Percentiles rank a stretch among this genome's conserved stretches.
Evolutionary conservation across 2,888 invertebrate species (phyloP).

Genomic region (Aporophyla nigra): DNA sequence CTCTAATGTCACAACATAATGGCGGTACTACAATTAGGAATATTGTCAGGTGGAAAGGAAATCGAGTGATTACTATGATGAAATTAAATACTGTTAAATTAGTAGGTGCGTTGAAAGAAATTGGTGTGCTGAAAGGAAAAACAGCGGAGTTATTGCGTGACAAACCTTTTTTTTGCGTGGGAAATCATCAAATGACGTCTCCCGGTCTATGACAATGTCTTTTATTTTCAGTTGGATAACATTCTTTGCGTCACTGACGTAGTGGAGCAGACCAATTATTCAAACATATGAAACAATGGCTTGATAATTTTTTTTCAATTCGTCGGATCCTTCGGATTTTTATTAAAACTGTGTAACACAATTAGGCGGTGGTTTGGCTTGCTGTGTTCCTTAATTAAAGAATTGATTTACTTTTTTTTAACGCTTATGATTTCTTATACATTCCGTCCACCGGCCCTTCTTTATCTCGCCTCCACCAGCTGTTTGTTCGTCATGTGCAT

Average conservation of each 20-base stretch:
- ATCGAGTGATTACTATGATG: background rate
- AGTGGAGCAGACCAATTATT: background rate
- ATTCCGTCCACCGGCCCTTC: background rate
- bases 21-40: slow-evolving; percentile 2
- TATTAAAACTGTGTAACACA: background rate
- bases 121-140: background rate
- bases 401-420: background rate
- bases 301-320: background rate
- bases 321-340: background rate
- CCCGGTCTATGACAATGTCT: no score
- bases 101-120: background rate
- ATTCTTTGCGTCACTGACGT: no score
- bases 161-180: no score
- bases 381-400: no score
- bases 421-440: background rate
- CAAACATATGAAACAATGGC: background rate
- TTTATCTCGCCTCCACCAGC: background rate
- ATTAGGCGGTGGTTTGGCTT: background rate
- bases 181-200: no score
- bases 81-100: background rate
- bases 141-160: no score
- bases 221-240: no score
- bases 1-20: slow-evolving; percentile 21
- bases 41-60: background rate
- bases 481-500: no score